Percentiles rank a stretch among this genome's conserved stretches.
Conservation (phyloP, 2,797 vertebrate genomes). For the Pygocentrus nattereri region DNA sequence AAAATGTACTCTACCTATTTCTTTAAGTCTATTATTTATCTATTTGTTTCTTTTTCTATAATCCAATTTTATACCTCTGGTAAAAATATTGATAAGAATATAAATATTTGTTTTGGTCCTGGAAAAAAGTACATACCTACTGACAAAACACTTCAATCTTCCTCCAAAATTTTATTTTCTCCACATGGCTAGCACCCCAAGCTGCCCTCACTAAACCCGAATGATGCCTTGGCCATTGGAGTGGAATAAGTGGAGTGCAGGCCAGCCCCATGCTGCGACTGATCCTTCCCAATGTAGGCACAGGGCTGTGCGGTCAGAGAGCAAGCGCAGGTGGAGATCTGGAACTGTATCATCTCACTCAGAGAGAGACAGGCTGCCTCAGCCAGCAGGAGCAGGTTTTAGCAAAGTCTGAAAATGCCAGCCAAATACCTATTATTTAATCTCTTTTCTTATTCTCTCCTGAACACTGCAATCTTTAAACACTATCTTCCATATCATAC, state of each 20-base stretch:
- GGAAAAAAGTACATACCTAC: no score
- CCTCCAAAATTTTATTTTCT: not conserved
- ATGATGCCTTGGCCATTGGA: constrained; percentile 74
- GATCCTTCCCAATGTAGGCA: constrained; percentile 72
- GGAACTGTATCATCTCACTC: constrained; percentile 77
- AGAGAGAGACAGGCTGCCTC: constrained; percentile 72
- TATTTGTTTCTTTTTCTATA: no score
- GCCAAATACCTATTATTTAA: constrained; percentile 76
- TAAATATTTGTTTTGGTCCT: no score
- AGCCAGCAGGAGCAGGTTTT: constrained; percentile 66
- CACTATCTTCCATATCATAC: not conserved
- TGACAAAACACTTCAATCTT: not conserved
- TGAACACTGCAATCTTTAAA: constrained; percentile 58
- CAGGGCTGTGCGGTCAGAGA: constrained; percentile 70
- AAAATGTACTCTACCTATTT: no score
- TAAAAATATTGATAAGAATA: not conserved
- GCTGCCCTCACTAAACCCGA: constrained; percentile 58
- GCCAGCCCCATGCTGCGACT: constrained; percentile 73
- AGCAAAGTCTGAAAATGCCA: constrained; percentile 73
- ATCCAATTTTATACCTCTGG: no score
- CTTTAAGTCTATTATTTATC: no score
- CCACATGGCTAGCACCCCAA: not conserved
- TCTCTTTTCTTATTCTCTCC: constrained; percentile 22
- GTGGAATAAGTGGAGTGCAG: constrained; percentile 67
- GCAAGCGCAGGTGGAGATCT: constrained; percentile 80